Base-by-base conservation (phyloP, 2,797 vertebrate genomes). In the Megalops cyprinoides region DNA sequence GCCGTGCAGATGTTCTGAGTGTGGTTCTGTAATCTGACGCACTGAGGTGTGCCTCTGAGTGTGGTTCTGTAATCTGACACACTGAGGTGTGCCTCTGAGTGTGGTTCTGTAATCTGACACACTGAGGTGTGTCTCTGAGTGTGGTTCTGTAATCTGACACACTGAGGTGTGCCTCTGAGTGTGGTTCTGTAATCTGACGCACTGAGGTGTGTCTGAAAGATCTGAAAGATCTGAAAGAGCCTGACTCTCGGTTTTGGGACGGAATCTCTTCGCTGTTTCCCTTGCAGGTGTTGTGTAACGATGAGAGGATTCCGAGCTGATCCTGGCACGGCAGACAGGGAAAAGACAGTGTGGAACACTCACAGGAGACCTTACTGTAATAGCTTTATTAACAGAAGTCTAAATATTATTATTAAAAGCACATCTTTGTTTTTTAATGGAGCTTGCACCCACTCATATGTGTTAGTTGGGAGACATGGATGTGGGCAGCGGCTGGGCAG, bases 381-480 rank as follows among this genome's bases (percentile, higher is more conserved):
- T 65, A 65, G 28, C 28, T 65, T 65, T 65, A 65, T 65, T 65
- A 65, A 65, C 18, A 62, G 62, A 65, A 65, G 31, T 3, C 34
- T 65, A 65, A 65, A 65, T 65, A 65, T 65, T 65, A 31, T 37
- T 65, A 37, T 65, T 65, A 37, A 65, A 65, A 65, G 65, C 62
- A 65, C 14, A 34, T 37, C 28, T 65, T 62, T 62, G 58, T 14
- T 31, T 65, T 65, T 65, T 37, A 65, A 34, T 65, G 62, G 31
- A 65, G 37, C 28, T 65, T 31, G 65, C 34, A 34, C 62, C 62
- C 62, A 65, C 62, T 65, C 62, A 65, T 62, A 37, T 62, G 65
- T 62, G 62, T 65, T 65, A 65, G 62, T 65, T 62, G 62, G 34
- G 34, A 65, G 62, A 65, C 14, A 15, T 65, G 31, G 62, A 62